These are phyloP conservation scores for Asbolus verrucosus DNA, from an alignment of 1,140 invertebrate genomes.

Conservation along the genomic window DNA sequence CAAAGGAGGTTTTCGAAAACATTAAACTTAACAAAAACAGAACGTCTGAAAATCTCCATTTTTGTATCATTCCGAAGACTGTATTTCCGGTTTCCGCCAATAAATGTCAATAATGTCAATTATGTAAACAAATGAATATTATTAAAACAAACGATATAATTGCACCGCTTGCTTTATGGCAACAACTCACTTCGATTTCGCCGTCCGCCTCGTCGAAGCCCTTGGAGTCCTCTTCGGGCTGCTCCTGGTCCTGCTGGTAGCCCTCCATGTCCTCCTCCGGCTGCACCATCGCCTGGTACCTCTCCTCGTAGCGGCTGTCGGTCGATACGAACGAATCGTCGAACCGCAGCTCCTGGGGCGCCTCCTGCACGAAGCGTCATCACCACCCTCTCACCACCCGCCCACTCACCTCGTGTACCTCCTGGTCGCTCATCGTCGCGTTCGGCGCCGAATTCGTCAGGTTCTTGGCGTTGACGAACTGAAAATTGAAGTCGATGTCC, in stretches of 20 bases:
- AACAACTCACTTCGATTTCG: constrained; percentile 52
- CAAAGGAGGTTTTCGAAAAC: too few relatives aligned
- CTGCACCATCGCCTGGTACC: constrained; percentile 52
- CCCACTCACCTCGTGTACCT: neutral
- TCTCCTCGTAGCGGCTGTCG: constrained; percentile 43
- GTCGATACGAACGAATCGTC: constrained; percentile 53
- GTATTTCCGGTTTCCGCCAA: too few relatives aligned
- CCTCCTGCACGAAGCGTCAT: neutral
- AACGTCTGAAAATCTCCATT: too few relatives aligned
- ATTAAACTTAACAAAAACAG: too few relatives aligned
- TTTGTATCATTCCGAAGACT: too few relatives aligned
- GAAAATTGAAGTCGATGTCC: constrained; percentile 73
- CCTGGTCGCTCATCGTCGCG: constrained; percentile 49
- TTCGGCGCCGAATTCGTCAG: constrained; percentile 67
- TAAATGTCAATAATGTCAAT: too few relatives aligned
- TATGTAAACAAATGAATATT: too few relatives aligned
- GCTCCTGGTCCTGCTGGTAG: constrained; percentile 58
- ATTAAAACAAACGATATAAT: too few relatives aligned
- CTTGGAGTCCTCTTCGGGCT: constrained; percentile 61
- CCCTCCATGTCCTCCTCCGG: constrained; percentile 47
- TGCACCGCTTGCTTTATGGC: too few relatives aligned
- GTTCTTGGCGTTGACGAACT: constrained; percentile 82
- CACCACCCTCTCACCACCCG: neutral
- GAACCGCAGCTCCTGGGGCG: constrained; percentile 50
- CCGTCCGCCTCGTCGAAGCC: constrained; percentile 44